Conservation (phyloP, 2,113 vertebrate species). For the Sula dactylatra region DNA sequence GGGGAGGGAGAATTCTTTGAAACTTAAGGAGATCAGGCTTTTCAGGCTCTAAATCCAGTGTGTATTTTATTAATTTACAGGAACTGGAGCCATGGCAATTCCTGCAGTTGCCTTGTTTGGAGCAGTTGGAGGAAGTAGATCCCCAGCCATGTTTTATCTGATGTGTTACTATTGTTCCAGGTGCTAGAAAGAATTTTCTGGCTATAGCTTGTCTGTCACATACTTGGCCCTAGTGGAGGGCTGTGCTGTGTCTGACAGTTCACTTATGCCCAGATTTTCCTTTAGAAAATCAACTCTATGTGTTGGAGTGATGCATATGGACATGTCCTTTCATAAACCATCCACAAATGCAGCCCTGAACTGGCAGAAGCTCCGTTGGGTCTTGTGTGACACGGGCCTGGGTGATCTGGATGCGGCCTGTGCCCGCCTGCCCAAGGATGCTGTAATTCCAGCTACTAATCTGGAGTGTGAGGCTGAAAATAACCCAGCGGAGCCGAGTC, state of each 20-base stretch:
- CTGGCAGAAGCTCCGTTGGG: rapidly evolving
- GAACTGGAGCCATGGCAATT: rapidly evolving
- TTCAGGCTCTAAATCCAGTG: neutral
- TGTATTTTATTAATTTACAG: rapidly evolving
- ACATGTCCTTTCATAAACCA: rapidly evolving
- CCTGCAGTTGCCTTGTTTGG: neutral
- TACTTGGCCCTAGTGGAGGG: neutral
- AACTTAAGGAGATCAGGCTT: rapidly evolving
- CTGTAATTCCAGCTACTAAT: neutral
- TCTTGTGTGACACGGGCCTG: rapidly evolving
- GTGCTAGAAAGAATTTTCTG: neutral
- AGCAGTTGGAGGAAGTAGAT: neutral
- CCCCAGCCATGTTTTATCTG: neutral
- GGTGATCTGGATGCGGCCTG: rapidly evolving
- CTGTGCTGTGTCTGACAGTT: neutral
- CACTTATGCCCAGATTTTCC: no score
- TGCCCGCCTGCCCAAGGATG: rapidly evolving
- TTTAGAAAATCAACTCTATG: rapidly evolving
- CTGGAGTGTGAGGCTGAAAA: neutral
- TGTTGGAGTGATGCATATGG: rapidly evolving
- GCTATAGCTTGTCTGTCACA: no score
- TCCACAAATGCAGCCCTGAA: rapidly evolving
- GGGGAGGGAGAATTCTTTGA: neutral
- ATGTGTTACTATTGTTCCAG: no score
- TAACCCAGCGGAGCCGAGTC: neutral